A percentile compares a stretch with the other conserved stretches of the same genome.
Conservation (phyloP, 2,888 invertebrate genomes). For the Sesamia inferens region DNA sequence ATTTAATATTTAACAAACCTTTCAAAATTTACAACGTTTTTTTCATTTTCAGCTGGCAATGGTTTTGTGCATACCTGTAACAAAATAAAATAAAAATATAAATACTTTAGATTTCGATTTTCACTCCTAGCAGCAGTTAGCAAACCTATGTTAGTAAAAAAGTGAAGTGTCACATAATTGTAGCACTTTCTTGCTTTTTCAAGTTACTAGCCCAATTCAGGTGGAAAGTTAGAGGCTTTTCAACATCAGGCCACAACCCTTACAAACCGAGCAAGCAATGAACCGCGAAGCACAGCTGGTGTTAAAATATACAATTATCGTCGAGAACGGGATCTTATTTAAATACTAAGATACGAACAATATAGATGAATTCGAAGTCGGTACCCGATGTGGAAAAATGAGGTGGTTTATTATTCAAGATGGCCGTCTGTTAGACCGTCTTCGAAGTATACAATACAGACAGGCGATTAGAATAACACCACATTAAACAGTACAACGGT, state of each 20-base stretch:
- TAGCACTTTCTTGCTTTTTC: no score
- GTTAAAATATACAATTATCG: conserved; percentile 44
- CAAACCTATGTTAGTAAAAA: no score
- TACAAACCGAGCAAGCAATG: not conserved
- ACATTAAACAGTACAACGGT: no score
- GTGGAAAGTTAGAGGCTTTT: not conserved
- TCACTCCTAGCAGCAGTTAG: no score
- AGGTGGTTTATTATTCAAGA: conserved; percentile 28
- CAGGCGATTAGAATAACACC: no score
- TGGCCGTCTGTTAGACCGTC: conserved; percentile 22
- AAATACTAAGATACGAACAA: conserved; percentile 35
- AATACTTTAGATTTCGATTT: no score
- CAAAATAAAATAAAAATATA: no score
- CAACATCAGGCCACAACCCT: not conserved
- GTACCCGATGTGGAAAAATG: conserved; percentile 25
- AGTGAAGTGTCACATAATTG: no score
- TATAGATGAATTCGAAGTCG: conserved; percentile 2
- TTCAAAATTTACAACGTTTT: not conserved
- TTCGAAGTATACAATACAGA: no score
- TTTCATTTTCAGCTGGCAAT: no score
- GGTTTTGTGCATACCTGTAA: no score
- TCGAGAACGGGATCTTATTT: conserved; percentile 27
- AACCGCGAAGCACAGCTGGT: not conserved
- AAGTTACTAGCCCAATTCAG: no score
- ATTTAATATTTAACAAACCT: not conserved